Base-by-base conservation (phyloP, 2,888 invertebrate genomes). In the Augochlorella aurata region DNA sequence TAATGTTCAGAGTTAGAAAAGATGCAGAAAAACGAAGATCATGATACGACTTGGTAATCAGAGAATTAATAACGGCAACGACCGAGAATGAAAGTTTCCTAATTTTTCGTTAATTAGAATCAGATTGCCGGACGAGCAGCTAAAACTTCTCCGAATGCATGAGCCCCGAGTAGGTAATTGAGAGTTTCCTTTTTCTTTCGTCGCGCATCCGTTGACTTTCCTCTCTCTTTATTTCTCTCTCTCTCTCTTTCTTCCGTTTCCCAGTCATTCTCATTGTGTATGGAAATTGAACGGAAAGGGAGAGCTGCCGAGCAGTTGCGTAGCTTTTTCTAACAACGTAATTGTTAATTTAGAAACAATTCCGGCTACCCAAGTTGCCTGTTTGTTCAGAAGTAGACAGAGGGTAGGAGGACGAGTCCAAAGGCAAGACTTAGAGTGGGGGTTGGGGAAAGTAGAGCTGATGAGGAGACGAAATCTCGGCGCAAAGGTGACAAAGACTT, bases 291-390 rank as follows among this genome's bases (percentile, higher is more conserved):
- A 67, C 76, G 71, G 47, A 81, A 68, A 77, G 76, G 66, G 68
- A 73, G 80, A 81, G 82, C 86, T 83, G 87, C 87, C 82, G 83
- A 88, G 85, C 79, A 72, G 81, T 82, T 77, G 83, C 76, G 76
- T 74, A 79, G 87, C 87, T 89, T 91, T 89, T 89, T 87, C 85
- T 89, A 91, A 89, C 90, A 89, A 90, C 87, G 87, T 90, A 86
- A 89, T 88, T 89, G 89, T 89, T 88, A 89, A 90, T 91, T 88
- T 87, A 83, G 82, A 88, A 87, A 81, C 87, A 89, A 89, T 91
- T 88, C 87, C 77, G 79, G 82, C 79, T 81, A 82, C 16, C 81
- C 78, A 87, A 89, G 87, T 87, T 88, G 82, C 82, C 71, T 77
- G 82, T 75, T 77, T 79, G 71, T 75, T 83, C 84, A 83, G 87